Evolutionary conservation across 2,888 invertebrate genomes (phyloP).

Genomic region (Lepidocyrtinus sp.): DNA sequence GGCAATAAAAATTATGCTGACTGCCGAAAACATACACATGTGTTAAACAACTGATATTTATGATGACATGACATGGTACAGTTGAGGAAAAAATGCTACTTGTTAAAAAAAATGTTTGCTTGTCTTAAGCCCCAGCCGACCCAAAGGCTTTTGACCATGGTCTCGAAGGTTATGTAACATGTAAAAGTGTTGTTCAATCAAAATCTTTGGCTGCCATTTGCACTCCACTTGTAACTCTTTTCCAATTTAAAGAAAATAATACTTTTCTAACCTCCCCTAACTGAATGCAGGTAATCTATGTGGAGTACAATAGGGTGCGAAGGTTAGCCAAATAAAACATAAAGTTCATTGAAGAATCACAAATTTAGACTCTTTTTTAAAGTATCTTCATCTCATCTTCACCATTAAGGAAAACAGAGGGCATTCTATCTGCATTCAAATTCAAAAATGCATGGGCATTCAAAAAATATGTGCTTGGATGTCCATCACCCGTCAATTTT

Average conservation of each 20-base stretch:
- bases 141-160: neutral
- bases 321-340: no score
- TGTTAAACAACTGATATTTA: neutral
- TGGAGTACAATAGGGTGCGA: no score
- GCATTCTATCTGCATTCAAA: no score
- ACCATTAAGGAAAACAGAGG: no score
- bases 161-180: neutral
- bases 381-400: no score
- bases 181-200: conserved; percentile 3
- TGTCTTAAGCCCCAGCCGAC: neutral
- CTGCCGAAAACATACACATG: neutral
- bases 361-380: no score
- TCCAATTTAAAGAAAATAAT: neutral
- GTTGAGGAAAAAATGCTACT: conserved; percentile 13
- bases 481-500: no score
- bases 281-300: no score
- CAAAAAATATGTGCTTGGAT: no score
- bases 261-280: no score
- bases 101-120: conserved; percentile 11
- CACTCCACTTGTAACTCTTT: neutral
- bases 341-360: no score
- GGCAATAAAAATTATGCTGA: conserved; percentile 5
- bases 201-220: neutral
- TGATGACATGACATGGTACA: conserved; percentile 16
- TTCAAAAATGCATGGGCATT: no score